Evolutionary conservation across 2,888 invertebrate genomes (phyloP).

Genomic region (Diplazon laetatorius): DNA sequence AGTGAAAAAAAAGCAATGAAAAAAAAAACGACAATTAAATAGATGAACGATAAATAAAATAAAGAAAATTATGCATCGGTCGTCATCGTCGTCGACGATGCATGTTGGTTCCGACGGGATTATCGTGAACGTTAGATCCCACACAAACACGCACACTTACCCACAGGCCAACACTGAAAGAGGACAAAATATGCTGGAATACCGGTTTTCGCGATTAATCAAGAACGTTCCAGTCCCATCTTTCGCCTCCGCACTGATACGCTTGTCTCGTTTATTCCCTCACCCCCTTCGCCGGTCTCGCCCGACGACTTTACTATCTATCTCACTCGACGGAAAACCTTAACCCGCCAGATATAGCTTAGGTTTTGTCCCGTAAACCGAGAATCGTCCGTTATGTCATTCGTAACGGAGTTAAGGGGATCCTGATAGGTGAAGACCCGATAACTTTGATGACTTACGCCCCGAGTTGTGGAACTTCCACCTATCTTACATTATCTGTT

Average conservation of each 20-base stretch:
- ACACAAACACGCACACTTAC: background rate
- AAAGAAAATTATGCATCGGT: slow-evolving; percentile 35
- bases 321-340: slow-evolving; percentile 4
- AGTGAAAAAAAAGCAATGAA: slow-evolving; percentile 26
- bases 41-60: background rate
- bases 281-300: no score
- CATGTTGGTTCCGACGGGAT: background rate
- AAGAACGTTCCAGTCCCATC: slow-evolving; percentile 24
- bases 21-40: slow-evolving; percentile 6
- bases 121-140: slow-evolving; percentile 14
- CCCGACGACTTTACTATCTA: background rate
- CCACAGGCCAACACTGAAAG: background rate
- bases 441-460: slow-evolving; percentile 14
- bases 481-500: background rate
- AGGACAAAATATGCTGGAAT: slow-evolving; percentile 10
- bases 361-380: slow-evolving; percentile 40
- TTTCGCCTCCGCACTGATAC: background rate
- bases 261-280: slow-evolving; percentile 1
- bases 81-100: slow-evolving; percentile 11
- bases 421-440: slow-evolving; percentile 31
- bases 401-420: slow-evolving; percentile 65
- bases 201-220: slow-evolving; percentile 47
- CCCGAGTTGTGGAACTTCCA: slow-evolving; percentile 15
- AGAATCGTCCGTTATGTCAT: slow-evolving; percentile 70
- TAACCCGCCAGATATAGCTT: background rate